Evolutionary conservation across 92 coral and sea anemone genomes (phyloP).

Genomic region (Blastomussa wellsi): DNA sequence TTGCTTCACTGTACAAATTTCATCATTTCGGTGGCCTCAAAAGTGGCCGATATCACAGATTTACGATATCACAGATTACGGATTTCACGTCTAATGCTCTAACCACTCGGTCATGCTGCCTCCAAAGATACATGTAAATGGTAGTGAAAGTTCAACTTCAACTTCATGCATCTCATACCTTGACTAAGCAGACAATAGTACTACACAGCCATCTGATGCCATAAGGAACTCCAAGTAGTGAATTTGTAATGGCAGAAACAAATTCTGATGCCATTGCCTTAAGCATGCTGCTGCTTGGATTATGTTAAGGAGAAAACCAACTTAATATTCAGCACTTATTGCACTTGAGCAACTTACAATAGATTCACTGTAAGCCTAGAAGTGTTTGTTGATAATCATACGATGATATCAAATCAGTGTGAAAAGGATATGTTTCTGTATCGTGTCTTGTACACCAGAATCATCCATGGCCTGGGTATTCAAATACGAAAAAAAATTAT

Average conservation of each 20-base stretch:
- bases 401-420: too few species aligned
- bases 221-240: constrained; percentile 87
- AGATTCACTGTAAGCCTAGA: background rate
- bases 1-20: too few species aligned
- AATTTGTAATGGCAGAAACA: constrained; percentile 73
- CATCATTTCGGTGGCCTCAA: too few species aligned
- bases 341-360: background rate
- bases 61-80: too few species aligned
- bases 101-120: too few species aligned
- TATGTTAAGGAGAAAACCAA: constrained; percentile 63
- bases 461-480: constrained; percentile 84
- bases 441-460: constrained; percentile 64
- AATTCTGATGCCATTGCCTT: constrained; percentile 73
- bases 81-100: too few species aligned
- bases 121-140: too few species aligned
- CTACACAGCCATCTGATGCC: constrained; percentile 96
- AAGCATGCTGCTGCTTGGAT: constrained; percentile 68
- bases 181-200: constrained; percentile 77
- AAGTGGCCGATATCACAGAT: too few species aligned
- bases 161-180: constrained; percentile 24
- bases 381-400: background rate
- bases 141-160: too few species aligned
- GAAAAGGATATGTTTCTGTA: constrained; percentile 91
- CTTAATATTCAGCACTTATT: too few species aligned
- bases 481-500: too few species aligned